phyloP scores from a whole-genome alignment of 2,797 vertebrate species.

The Enteromius paludinosus region DNA sequence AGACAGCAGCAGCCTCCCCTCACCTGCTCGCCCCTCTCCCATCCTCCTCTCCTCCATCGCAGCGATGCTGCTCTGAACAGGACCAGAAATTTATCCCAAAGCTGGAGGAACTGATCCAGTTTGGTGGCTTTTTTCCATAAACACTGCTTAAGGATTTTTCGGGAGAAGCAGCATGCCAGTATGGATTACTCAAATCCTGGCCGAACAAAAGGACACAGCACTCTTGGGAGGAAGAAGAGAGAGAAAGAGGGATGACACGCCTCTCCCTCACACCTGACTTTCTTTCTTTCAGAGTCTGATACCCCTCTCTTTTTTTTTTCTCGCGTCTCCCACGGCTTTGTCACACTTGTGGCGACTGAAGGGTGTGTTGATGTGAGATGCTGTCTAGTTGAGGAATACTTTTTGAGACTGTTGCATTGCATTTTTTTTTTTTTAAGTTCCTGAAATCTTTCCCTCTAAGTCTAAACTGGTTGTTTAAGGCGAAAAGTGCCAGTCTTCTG shows the following conservation, averaged over 20 bases:
- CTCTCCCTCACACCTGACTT: constrained; percentile 35
- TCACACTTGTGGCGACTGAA: neutral
- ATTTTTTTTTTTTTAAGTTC: neutral
- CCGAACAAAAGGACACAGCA: constrained; percentile 42
- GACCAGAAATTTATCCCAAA: neutral
- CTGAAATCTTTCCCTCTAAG: neutral
- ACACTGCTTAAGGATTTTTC: constrained; percentile 12
- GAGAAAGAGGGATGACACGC: constrained; percentile 48
- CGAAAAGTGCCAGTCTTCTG: neutral
- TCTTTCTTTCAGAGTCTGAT: neutral
- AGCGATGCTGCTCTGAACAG: neutral
- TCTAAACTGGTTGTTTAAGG: constrained; percentile 1
- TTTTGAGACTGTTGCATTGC: constrained; percentile 30
- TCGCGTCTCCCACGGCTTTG: neutral
- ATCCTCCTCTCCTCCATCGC: neutral
- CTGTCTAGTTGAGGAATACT: constrained; percentile 10
- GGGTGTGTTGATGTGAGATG: neutral
- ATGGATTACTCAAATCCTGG: constrained; percentile 36
- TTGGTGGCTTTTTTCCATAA: neutral
- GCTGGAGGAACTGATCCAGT: constrained; percentile 5
- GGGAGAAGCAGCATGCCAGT: constrained; percentile 11
- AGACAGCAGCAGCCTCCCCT: constrained; percentile 61
- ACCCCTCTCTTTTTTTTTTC: neutral
- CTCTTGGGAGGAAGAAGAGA: constrained; percentile 47
- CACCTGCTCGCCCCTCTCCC: constrained; percentile 58